Evolutionary conservation across 2,113 vertebrate species (phyloP), one percentile per base, ranked within the genome.

Genomic region (Calonectris borealis): DNA sequence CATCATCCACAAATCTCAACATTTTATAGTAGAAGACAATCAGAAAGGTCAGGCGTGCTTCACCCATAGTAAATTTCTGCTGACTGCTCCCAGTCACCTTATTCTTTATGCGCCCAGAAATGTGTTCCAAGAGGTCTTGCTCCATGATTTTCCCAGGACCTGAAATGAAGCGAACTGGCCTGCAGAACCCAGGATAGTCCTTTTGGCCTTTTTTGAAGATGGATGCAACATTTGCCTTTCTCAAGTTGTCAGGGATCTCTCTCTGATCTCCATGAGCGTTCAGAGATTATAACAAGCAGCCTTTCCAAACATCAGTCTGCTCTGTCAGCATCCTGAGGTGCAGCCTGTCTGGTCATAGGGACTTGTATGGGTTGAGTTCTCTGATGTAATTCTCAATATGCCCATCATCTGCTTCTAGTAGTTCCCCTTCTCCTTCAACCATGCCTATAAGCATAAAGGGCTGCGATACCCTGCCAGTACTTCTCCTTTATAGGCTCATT

Each of bases 371-470:
- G 8, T 21, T 84, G 42, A 72, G 14, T 55, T 69, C 38, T 55
- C 8, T 69, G 26, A 29, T 5, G 3, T 25, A 85, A 73, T 82
- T 81, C 19, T 85, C 0, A 0, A 6, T 4, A 46, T 75, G 17
- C 5, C 10, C 22, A 55, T 87, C n/a, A n/a, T 32, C 49, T 36
- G 1, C 11, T 58, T 84, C 32, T 69, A 48, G 22, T 20, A 58
- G 10, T 42, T 91, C 29, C 5, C 11, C 19, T 52, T 61, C 49
- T 69, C 42, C 25, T 78, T 81, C 51, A 79, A 3, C 19, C 44
- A 27, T 24, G 5, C 11, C 9, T 34, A 4, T 51, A 36, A 70
- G 1, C 7, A 55, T 1, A 1, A 79, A 69, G 16, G 13, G 6
- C 38, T 55, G 21, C 21, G 18, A 25, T 18, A 44, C 26, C 16